Evolutionary conservation across 2,797 vertebrate genomes (phyloP).

Genomic region (Urosaurus nigricauda): DNA sequence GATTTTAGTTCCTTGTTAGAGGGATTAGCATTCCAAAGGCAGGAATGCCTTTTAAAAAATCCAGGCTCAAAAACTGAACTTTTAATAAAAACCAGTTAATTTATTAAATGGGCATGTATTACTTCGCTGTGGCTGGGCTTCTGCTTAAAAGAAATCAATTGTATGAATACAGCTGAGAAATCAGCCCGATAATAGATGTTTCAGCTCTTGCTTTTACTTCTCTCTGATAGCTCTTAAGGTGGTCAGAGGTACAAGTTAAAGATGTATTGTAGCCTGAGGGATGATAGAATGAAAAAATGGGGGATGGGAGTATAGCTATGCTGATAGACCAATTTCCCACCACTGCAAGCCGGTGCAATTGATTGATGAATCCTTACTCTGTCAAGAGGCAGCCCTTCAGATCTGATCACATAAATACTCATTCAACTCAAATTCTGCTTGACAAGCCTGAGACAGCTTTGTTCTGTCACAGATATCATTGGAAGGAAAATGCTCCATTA

Average conservation of each 20-base stretch:
- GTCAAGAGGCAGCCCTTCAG: constrained; percentile 99
- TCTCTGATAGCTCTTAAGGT: constrained; percentile 90
- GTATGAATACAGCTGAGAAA: constrained; percentile 91
- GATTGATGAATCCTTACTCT: constrained; percentile 99
- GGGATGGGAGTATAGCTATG: constrained; percentile 84
- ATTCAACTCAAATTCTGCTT: constrained; percentile 99
- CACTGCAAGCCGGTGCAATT: constrained; percentile 91
- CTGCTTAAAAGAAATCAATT: constrained; percentile 90
- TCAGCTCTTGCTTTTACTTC: constrained; percentile 90
- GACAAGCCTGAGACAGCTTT: constrained; percentile 99
- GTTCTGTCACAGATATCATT: constrained; percentile 99
- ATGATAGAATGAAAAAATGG: constrained; percentile 95
- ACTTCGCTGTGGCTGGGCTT: constrained; percentile 74
- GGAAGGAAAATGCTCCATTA: constrained; percentile 97
- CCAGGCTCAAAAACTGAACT: constrained; percentile 71
- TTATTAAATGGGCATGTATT: constrained; percentile 72
- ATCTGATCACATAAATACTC: constrained; percentile 99
- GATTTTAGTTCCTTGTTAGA: constrained; percentile 56
- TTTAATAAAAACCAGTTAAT: constrained; percentile 81
- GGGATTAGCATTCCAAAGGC: constrained; percentile 57
- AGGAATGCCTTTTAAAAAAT: constrained; percentile 45
- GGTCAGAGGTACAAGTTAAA: constrained; percentile 96
- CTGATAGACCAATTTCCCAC: constrained; percentile 99
- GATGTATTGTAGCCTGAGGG: constrained; percentile 96
- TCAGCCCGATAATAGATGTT: constrained; percentile 95